These are phyloP conservation scores for Bagarius yarrelli DNA, from an alignment of 2,113 vertebrate genomes.

Conservation along the genomic window DNA sequence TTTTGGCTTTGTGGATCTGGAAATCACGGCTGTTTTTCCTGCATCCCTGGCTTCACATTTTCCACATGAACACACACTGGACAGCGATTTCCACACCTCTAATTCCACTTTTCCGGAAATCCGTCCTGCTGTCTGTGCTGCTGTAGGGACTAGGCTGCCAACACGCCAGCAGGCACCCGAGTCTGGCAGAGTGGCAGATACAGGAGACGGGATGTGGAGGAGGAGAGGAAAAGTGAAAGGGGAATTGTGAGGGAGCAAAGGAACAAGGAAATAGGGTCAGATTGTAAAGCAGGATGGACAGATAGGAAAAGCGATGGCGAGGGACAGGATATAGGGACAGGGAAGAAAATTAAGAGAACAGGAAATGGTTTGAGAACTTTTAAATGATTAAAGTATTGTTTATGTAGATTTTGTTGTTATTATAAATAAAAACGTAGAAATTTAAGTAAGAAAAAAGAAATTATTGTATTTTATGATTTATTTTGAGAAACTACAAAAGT, in stretches of 20 bases:
- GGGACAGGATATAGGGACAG: background rate
- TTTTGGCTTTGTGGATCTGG: constrained; percentile 13
- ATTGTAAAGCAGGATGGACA: constrained; percentile 40
- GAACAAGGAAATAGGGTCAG: constrained; percentile 26
- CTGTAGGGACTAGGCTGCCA: constrained; percentile 39
- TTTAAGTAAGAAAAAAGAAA: background rate
- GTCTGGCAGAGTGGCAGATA: constrained; percentile 48
- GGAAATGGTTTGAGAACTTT: constrained; percentile 12
- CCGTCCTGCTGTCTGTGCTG: constrained; percentile 55
- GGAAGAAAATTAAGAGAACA: constrained; percentile 28
- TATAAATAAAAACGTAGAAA: background rate
- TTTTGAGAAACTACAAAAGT: background rate
- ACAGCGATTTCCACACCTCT: constrained; percentile 48
- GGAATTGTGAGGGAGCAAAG: background rate
- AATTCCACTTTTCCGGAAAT: constrained; percentile 54
- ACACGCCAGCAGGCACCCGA: constrained; percentile 43
- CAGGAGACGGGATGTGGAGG: constrained; percentile 4
- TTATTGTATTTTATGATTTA: background rate
- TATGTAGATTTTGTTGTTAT: no score
- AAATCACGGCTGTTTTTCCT: constrained; percentile 24
- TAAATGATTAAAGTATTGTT: background rate
- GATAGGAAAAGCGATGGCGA: constrained; percentile 36
- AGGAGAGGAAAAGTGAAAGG: background rate
- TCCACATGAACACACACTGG: constrained; percentile 43
- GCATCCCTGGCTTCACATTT: constrained; percentile 42